Conservation (phyloP, 2,888 invertebrate genomes). For the Nymphalis urticae region DNA sequence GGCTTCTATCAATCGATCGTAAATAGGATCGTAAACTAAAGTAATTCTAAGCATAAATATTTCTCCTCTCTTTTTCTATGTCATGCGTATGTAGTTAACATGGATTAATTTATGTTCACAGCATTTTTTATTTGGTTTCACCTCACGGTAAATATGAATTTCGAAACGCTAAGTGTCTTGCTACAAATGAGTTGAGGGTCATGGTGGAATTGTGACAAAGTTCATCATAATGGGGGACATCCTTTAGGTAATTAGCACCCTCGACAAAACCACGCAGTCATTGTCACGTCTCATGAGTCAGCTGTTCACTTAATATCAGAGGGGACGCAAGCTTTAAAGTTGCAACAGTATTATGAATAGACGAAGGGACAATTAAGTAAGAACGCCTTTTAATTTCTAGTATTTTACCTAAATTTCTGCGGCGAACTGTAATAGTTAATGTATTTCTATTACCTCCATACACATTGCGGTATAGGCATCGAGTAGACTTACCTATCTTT, state of each 20-base stretch:
- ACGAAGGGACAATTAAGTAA: background rate
- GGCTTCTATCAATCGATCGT: no score
- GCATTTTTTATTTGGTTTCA: background rate
- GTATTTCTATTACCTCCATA: background rate
- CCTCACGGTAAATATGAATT: no score
- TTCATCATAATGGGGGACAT: slow-evolving; percentile 14
- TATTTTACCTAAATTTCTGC: background rate
- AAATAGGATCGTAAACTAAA: no score
- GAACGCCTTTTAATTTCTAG: background rate
- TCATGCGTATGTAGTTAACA: no score
- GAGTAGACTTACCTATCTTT: no score
- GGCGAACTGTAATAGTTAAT: no score
- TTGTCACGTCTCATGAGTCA: slow-evolving; percentile 21
- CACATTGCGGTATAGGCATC: background rate
- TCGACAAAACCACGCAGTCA: slow-evolving; percentile 11
- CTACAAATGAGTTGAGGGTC: background rate
- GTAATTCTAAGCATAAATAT: no score
- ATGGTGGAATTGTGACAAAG: slow-evolving; percentile 12
- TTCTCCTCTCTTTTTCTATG: no score
- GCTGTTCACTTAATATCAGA: slow-evolving; percentile 15
- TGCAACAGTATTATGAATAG: slow-evolving; percentile 1
- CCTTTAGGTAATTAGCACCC: slow-evolving; percentile 18
- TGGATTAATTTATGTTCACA: no score
- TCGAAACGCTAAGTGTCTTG: background rate
- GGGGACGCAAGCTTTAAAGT: slow-evolving; percentile 2